Evolutionary conservation across 2,797 vertebrate species (phyloP), one percentile per base, ranked within the genome.

Genomic region (Pipistrellus nathusii): DNA sequence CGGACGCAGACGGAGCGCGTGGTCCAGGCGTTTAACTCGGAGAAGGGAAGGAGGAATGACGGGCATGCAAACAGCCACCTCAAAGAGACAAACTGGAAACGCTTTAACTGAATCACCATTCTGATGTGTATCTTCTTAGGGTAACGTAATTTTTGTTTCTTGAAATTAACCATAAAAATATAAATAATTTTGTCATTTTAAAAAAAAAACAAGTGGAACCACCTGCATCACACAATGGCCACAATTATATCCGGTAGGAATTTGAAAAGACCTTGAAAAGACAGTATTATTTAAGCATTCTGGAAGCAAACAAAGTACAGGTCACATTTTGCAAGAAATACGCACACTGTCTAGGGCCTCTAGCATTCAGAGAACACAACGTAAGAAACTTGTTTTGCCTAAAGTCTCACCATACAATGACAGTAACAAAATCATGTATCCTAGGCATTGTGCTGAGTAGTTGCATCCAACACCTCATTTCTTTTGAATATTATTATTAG

Each of bases 81-180:
- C 15, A 18, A 20, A 17, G 48, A 15, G 35, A 53, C 8, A 55
- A 41, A 81, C 18, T 18, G 51, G 69, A 32, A 44, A 23, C 51
- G 21, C 17, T 44, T 44, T 46, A 64, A 83, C 2, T n/a, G 55
- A 72, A 46, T 53, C 57, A 11, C 82, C 48, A 59, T 68, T 81
- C n/a, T 80, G 44, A 95, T 57, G 38, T 48, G 13, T 25, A 25
- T 17, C 27, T 84, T 88, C 75, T 72, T 84, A 44, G 76, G 59
- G 66, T 6, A 62, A 75, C 78, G 38, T 30, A 66, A 27, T 21
- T 48, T 44, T 73, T 80, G 21, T 48, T 44, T 85, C 86, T 93
- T 66, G 17, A 77, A 90, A 94, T 90, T 53, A 87, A 72, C 25
- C 21, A 71, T 44, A 55, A 80, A 59, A 85, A 81, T 81, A 78